phyloP scores from a whole-genome alignment of 1,140 invertebrate species.

The Diachasma alloeum region DNA sequence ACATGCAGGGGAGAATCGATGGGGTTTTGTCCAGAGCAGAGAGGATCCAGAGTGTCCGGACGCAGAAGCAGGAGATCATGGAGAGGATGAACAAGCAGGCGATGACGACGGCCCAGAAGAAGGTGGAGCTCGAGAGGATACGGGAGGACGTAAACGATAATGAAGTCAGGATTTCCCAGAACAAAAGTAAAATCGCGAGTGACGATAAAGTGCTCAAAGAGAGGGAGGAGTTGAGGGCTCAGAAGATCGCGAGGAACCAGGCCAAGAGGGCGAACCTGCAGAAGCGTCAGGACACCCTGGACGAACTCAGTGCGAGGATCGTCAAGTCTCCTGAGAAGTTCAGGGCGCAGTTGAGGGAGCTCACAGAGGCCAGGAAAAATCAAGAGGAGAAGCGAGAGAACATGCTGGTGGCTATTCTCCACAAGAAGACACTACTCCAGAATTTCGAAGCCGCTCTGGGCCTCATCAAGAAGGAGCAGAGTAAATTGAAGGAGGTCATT shows the following conservation, averaged over 20 bases:
- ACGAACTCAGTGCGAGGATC: constrained; percentile 42
- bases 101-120: constrained; percentile 21
- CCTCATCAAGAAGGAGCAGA: constrained; percentile 35
- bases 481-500: constrained; percentile 26
- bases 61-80: constrained; percentile 33
- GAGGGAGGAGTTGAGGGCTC: neutral
- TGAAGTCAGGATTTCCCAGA: constrained; percentile 24
- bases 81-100: constrained; percentile 29
- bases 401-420: constrained; percentile 35
- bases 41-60: constrained; percentile 26
- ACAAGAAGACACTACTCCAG: constrained; percentile 43
- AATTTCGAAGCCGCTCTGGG: constrained; percentile 33
- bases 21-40: neutral
- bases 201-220: neutral
- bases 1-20: constrained; percentile 32
- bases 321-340: constrained; percentile 46
- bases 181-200: neutral
- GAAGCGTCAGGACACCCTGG: constrained; percentile 38
- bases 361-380: constrained; percentile 31
- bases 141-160: constrained; percentile 12
- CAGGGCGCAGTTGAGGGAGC: constrained; percentile 34
- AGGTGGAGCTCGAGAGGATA: constrained; percentile 37
- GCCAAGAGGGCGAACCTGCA: constrained; percentile 5
- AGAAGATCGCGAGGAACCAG: neutral
- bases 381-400: constrained; percentile 38